Base-by-base conservation (phyloP, 2,797 vertebrate genomes). In the Anniella stebbinsi region DNA sequence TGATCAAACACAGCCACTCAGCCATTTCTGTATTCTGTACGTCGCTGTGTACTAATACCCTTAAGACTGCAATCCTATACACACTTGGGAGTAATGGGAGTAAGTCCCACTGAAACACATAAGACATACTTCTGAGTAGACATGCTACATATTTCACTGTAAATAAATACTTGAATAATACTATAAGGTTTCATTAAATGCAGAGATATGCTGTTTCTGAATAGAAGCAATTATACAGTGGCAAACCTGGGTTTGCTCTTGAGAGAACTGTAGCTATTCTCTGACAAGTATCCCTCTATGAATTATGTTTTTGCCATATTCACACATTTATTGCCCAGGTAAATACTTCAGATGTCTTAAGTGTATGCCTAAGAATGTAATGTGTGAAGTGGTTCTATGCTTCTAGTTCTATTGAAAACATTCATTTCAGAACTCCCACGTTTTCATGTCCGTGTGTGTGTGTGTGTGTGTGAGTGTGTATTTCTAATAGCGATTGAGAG, bases 111-210 rank as follows among this genome's bases (percentile, higher is more conserved):
- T 63, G 60, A 25, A 63, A 0, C 5, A 21, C 17, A 25, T 63
- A 25, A 18, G 23, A 63, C 60, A 23, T 63, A 63, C 23, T 63
- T 63, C 60, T 23, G 60, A 63, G 60, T 63, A 63, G 60, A 63
- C 60, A 63, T 63, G 60, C 21, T 4, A 23, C 23, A 21, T 21
- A 17, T 63, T 63, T 3, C 60, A 25, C 18, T 63, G 60, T 63
- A 25, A 63, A 21, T 63, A 63, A 63, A 63, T 63, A 15, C 3
- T 63, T 23, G 5, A 63, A 63, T 21, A 63, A 63, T 63, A 63
- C 4, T 25, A 63, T 4, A 23, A 73, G 91, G 91, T 75, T 88
- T 89, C 23, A 90, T 88, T 78, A 75, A 11, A 45, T 77, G 75
- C 38, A 57, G 70, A 84, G 38, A n/a, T 57, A n/a, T 7, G 28